Percentiles rank a stretch among this genome's conserved stretches.
Evolutionary conservation across 2,888 invertebrate genomes (phyloP).

Genomic region (Hirudinaria manillensis): DNA sequence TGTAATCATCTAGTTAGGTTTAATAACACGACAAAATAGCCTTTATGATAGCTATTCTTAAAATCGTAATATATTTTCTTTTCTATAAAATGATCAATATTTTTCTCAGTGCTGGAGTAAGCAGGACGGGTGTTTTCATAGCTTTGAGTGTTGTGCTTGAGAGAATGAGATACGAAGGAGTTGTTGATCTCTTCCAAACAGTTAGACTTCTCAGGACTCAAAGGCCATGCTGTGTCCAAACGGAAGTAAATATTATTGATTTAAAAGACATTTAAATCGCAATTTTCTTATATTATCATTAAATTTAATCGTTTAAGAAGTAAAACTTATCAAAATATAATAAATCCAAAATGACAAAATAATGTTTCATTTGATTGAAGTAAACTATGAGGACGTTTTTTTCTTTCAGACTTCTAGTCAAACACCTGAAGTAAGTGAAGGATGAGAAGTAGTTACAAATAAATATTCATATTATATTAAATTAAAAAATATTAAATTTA

Average conservation of each 20-base stretch:
- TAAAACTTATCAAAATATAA: not conserved
- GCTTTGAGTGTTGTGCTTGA: conserved; percentile 94
- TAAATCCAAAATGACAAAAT: not conserved
- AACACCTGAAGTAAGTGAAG: not conserved
- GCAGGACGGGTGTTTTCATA: conserved; percentile 96
- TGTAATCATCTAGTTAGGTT: too few species aligned
- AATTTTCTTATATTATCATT: not conserved
- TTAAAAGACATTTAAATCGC: not conserved
- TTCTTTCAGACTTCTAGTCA: conserved; percentile 4
- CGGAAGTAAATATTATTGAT: conserved; percentile 68
- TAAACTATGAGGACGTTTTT: not conserved
- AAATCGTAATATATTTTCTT: too few species aligned
- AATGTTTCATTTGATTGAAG: too few species aligned
- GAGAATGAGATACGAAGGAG: conserved; percentile 96
- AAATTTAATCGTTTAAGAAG: not conserved
- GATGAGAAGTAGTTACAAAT: too few species aligned
- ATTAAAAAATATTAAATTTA: too few species aligned
- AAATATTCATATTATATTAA: too few species aligned
- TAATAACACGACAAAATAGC: too few species aligned
- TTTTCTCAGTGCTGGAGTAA: conserved; percentile 82
- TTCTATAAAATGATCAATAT: too few species aligned
- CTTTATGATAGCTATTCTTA: too few species aligned
- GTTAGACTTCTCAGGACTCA: conserved; percentile 95
- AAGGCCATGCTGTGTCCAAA: conserved; percentile 98
- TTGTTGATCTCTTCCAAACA: conserved; percentile 97